Conservation (phyloP, 1,140 invertebrate genomes). For the Pemphigus obesinymphae region DNA sequence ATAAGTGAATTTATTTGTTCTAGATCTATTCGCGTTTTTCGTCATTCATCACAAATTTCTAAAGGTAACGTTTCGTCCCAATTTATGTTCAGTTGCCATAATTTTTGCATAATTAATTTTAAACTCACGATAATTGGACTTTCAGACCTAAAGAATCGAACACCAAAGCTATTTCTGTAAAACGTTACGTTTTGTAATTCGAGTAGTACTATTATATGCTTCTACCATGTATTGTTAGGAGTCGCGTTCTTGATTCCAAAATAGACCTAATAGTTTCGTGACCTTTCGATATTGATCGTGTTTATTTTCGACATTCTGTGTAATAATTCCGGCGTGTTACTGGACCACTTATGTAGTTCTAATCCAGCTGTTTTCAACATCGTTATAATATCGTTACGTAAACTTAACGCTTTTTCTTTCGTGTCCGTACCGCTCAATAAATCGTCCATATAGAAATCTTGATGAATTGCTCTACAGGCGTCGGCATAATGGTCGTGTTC, state of each 20-base stretch:
- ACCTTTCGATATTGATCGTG: neutral
- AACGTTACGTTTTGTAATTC: constrained; percentile 42
- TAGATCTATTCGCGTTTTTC: no score
- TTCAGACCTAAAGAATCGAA: constrained; percentile 16
- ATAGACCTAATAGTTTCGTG: neutral
- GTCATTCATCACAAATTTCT: no score
- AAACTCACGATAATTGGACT: neutral
- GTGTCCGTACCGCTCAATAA: neutral
- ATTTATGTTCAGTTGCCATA: no score
- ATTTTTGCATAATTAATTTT: constrained; percentile 23
- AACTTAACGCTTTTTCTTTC: neutral
- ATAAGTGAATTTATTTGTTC: no score
- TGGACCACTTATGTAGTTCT: neutral
- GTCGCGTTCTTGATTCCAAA: constrained; percentile 1
- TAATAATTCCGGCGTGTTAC: neutral
- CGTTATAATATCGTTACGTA: neutral
- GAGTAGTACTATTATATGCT: neutral
- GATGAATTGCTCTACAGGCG: neutral
- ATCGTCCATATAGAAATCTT: neutral
- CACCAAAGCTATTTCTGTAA: constrained; percentile 41
- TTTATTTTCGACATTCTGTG: neutral
- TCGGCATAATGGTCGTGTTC: neutral
- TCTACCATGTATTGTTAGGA: neutral
- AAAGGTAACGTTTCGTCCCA: no score
- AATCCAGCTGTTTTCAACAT: no score